These are phyloP conservation scores for Spodoptera frugiperda DNA, from an alignment of 1,140 invertebrate species.

Conservation along the genomic window DNA sequence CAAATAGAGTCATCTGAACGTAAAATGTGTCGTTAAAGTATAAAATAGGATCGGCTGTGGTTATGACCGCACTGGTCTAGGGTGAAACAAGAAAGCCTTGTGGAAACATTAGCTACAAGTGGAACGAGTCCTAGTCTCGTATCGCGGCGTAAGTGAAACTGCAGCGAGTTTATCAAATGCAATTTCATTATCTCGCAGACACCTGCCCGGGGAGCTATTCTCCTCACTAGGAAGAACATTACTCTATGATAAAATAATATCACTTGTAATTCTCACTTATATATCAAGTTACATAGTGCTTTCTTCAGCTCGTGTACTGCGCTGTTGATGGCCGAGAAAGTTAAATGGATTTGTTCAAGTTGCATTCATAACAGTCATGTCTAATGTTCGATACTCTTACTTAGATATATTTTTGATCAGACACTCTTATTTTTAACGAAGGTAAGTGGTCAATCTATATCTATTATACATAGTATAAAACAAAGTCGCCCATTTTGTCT, in stretches of 20 bases:
- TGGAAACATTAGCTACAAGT: constrained; percentile 67
- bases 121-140: constrained; percentile 65
- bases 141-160: constrained; percentile 77
- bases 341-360: too few species aligned
- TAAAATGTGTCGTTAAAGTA: constrained; percentile 45
- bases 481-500: too few species aligned
- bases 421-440: too few species aligned
- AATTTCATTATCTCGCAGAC: constrained; percentile 76
- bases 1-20: constrained; percentile 30
- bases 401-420: too few species aligned
- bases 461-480: too few species aligned
- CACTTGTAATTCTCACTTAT: constrained; percentile 21
- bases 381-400: too few species aligned
- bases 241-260: constrained; percentile 31
- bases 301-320: not conserved
- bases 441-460: too few species aligned
- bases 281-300: constrained; percentile 7
- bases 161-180: constrained; percentile 73
- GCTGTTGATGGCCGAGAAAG: too few species aligned
- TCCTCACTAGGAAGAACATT: constrained; percentile 32
- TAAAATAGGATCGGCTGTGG: constrained; percentile 49
- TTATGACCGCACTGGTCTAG: constrained; percentile 53
- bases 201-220: constrained; percentile 57
- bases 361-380: too few species aligned
- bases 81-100: constrained; percentile 77